These are phyloP conservation scores for mouse (Mus musculus) DNA, from an alignment of 2,113 vertebrate genomes.

Conservation along the genomic window GRCm39 chr16:10444001-10444500, in stretches of 20 bases:
- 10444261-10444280: neutral
- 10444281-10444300: neutral
- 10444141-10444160: neutral
- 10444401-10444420: neutral
- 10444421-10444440: too few relatives aligned
- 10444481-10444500: neutral
- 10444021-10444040: neutral
- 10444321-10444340: neutral
- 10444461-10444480: neutral
- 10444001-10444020: neutral
- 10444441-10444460: neutral
- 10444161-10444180: neutral
- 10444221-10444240: neutral
- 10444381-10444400: neutral
- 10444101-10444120: neutral
- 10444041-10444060: neutral
- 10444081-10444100: neutral
- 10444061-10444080: neutral
- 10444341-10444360: neutral
- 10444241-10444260: neutral
- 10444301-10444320: neutral
- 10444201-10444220: rapidly evolving
- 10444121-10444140: neutral
- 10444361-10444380: neutral
- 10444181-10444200: neutral